Base-by-base conservation (phyloP, 1,140 invertebrate species). In the Drosophila watanabei region DNA sequence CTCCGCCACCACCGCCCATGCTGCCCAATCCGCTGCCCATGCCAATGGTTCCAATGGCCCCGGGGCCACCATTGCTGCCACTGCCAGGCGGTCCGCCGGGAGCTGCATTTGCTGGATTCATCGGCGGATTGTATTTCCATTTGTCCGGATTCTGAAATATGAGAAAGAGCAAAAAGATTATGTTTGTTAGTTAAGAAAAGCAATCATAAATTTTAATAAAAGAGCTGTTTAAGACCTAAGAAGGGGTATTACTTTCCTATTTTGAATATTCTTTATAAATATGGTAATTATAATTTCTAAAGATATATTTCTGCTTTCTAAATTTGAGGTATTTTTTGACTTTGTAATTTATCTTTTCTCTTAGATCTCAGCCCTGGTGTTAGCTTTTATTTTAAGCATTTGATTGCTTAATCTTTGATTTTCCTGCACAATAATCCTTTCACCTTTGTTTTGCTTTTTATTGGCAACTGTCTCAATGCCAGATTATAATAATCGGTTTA, bases 61-160 rank as follows among this genome's bases (percentile, higher is more conserved):
- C 90, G 1, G 89, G 92, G 7, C 92, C 92, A 46, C 89, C 88
- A 49, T 81, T 84, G 66, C 64, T 89, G 13, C 87, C 87, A 49
- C 79, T 83, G 11, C 92, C 84, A 5, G 89, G 87, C 41, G 80
- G 82, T 58, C 73, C 91, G 20, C 91, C 92, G 6, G 92, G 92
- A 41, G 92, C 92, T 6, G 90, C 92, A 45, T 92, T 93, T 5
- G 70, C 78, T 13, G 92, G 76, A 79, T 93, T 93, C 90, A 93
- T 93, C 11, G 92, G 91, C n/a, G 91, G 89, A 89, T 94, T 94
- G 85, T 94, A 95, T 85, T 95, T 95, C 95, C 95, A 96, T 93
- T 95, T 95, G 82, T 95, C 95, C 82, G 95, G 94, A 92, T 94
- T 95, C 95, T 96, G 78, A 0, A 80, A 79, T 51, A 93, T 61